A percentile compares a stretch with the other conserved stretches of the same genome.
Evolutionary conservation across 2,888 invertebrate genomes (phyloP).

Genomic region (Sarcophaga carnaria): DNA sequence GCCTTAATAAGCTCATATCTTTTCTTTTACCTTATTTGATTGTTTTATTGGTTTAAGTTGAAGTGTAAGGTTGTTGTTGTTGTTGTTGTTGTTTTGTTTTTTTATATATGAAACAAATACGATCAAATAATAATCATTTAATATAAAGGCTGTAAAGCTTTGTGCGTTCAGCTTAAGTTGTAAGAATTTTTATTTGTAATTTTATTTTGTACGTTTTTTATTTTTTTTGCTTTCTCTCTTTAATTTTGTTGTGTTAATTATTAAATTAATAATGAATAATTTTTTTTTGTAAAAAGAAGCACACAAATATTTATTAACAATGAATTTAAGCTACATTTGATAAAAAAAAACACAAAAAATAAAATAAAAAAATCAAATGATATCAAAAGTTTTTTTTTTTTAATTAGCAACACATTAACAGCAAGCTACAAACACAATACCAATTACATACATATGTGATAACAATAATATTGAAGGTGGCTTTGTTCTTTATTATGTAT

Average conservation of each 20-base stretch:
- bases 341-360: not conserved
- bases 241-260: constrained; percentile 46
- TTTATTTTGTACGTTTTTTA: not conserved
- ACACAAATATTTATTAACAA: constrained; percentile 36
- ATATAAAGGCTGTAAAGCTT: constrained; percentile 73
- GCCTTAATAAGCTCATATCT: constrained; percentile 32
- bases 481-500: not conserved
- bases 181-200: constrained; percentile 20
- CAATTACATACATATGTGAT: constrained; percentile 6
- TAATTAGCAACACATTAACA: constrained; percentile 32
- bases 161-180: constrained; percentile 31
- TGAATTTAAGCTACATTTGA: constrained; percentile 13
- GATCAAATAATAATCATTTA: constrained; percentile 82
- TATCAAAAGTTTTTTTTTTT: not conserved
- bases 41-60: constrained; percentile 16
- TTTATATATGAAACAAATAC: constrained; percentile 81
- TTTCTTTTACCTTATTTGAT: constrained; percentile 54
- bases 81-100: constrained; percentile 59
- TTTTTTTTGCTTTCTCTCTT: constrained; percentile 18
- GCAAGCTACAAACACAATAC: constrained; percentile 28
- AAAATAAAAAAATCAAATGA: not conserved
- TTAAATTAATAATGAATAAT: constrained; percentile 62
- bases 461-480: not conserved
- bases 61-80: constrained; percentile 49
- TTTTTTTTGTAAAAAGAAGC: constrained; percentile 46